A percentile compares a stretch with the other conserved stretches of the same genome.
phyloP scores from a whole-genome alignment of 2,888 invertebrate genomes.

The Lordiphosa andalusiaca region DNA sequence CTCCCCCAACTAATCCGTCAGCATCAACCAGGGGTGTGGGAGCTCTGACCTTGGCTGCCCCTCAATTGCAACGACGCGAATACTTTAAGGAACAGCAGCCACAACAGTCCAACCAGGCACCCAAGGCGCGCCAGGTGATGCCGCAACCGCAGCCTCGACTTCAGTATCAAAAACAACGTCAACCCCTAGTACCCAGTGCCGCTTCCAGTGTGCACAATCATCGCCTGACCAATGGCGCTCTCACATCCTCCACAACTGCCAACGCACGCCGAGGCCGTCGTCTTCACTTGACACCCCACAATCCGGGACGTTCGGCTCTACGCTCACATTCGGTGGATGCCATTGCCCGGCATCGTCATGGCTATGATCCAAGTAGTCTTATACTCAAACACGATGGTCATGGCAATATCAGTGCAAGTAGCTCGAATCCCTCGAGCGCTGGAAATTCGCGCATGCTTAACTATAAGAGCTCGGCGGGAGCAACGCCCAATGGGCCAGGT shows the following conservation, averaged over 20 bases:
- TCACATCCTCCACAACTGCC: conserved; percentile 40
- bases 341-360: conserved; percentile 75
- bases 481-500: conserved; percentile 16
- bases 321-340: conserved; percentile 80
- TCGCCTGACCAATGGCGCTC: conserved; percentile 62
- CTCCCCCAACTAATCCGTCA: conserved; percentile 30
- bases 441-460: conserved; percentile 74
- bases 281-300: conserved; percentile 46
- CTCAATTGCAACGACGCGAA: conserved; percentile 78
- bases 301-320: conserved; percentile 49
- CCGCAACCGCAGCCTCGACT: conserved; percentile 66
- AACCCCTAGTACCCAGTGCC: conserved; percentile 75
- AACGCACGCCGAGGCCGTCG: conserved; percentile 73
- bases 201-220: conserved; percentile 75
- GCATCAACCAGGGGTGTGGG: conserved; percentile 28
- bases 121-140: conserved; percentile 29
- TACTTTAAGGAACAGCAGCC: conserved; percentile 63
- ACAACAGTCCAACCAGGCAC: conserved; percentile 39
- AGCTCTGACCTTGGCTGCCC: conserved; percentile 59
- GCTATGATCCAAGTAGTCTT: conserved; percentile 76
- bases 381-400: conserved; percentile 77
- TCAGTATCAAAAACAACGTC: conserved; percentile 79
- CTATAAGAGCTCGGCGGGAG: conserved; percentile 64
- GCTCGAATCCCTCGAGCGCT: conserved; percentile 28
- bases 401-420: conserved; percentile 60